Conservation (phyloP, 1,140 invertebrate genomes). For the Zophobas morio region DNA sequence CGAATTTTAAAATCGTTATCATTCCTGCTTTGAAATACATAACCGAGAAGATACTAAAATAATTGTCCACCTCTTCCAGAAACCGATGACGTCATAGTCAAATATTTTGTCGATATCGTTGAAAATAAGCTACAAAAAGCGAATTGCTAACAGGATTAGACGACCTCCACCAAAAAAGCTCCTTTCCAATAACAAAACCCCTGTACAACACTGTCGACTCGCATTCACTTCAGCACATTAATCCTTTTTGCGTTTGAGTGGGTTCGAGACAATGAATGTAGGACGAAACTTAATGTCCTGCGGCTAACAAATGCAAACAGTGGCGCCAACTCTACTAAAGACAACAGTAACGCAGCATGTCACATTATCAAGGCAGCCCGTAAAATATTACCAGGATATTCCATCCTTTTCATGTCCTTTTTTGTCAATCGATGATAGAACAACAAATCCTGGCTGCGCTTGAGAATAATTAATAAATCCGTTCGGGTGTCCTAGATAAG, state of each 20-base stretch:
- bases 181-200: too few species aligned
- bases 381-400: conserved; percentile 18
- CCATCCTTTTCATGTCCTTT: conserved; percentile 7
- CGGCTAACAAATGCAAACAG: conserved; percentile 34
- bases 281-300: conserved; percentile 40
- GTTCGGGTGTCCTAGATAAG: not conserved
- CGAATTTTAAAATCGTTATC: too few species aligned
- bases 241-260: conserved; percentile 8
- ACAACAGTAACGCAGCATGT: conserved; percentile 9
- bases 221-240: conserved; percentile 1
- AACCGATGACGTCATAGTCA: too few species aligned
- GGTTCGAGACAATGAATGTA: conserved; percentile 29
- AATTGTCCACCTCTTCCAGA: too few species aligned
- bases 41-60: too few species aligned
- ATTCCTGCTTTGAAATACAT: too few species aligned
- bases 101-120: too few species aligned
- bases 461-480: conserved; percentile 16
- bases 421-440: not conserved
- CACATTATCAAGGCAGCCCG: conserved; percentile 33
- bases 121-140: too few species aligned
- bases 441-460: not conserved
- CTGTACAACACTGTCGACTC: too few species aligned
- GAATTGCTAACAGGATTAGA: too few species aligned
- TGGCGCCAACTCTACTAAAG: conserved; percentile 36
- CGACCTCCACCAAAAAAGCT: too few species aligned